These are phyloP conservation scores for Latrodectus elegans DNA, from an alignment of 2,888 invertebrate genomes.

Conservation along the genomic window DNA sequence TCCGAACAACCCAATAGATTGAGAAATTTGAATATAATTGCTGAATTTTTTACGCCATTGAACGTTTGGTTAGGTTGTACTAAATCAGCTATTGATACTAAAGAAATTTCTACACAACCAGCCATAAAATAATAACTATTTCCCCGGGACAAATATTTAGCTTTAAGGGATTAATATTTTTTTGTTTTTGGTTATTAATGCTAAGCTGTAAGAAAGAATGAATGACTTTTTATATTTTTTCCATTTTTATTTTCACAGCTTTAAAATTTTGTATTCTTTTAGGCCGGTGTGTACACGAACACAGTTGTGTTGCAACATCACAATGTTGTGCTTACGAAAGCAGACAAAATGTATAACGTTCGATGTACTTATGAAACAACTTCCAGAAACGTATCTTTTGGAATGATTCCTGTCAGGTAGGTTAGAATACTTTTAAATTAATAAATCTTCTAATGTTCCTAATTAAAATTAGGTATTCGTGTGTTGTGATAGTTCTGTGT, in stretches of 20 bases:
- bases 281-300: conserved; percentile 95
- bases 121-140: not conserved
- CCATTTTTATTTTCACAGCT: not conserved
- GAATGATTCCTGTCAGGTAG: conserved; percentile 95
- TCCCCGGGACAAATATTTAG: not conserved
- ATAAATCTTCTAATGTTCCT: too few species aligned
- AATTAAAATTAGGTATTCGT: not conserved
- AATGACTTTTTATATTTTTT: too few species aligned
- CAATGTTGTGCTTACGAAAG: conserved; percentile 96
- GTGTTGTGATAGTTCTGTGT: conserved; percentile 73
- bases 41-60: too few species aligned
- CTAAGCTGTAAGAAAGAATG: too few species aligned
- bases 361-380: conserved; percentile 97
- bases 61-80: too few species aligned
- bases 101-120: not conserved
- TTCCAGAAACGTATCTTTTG: conserved; percentile 95
- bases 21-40: too few species aligned
- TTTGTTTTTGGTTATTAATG: not conserved
- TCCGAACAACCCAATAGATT: too few species aligned
- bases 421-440: conserved; percentile 60
- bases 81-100: too few species aligned
- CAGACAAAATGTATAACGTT: conserved; percentile 96
- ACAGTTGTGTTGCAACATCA: conserved; percentile 95
- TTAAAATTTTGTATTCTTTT: conserved; percentile 65
- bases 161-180: not conserved